Base-by-base conservation (phyloP, 1,140 invertebrate species). In the Druon quercuslanigerum region DNA sequence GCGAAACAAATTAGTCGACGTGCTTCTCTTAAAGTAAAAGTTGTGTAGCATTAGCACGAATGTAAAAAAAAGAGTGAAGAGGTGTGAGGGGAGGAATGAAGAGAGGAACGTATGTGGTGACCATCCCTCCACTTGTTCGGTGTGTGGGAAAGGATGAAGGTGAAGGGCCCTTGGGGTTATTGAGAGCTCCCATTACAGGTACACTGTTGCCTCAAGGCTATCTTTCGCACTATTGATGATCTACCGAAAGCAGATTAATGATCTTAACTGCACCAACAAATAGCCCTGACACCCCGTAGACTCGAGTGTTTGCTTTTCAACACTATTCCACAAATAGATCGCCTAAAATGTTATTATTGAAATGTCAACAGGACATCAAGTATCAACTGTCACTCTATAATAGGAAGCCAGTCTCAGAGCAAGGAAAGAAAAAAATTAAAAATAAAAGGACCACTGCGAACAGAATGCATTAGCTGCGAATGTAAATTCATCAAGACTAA, bases 181-280 rank as follows among this genome's bases (percentile, higher is more conserved):
- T 90, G 89, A 91, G 89, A 87, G 88, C 88, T 90, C 82, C 88
- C 89, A 91, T 91, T 91, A 91, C 86, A 82, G 86, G 85, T 90
- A 91, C 90, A 91, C 84, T 84, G 85, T 85, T 80, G 83, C 84
- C 81, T 80, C 86, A 80, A 73, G 79, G 84, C 87, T 90, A 90
- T 91, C 89, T 91, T 90, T 89, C 83, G 87, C 88, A 81, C 90
- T 90, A 90, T 91, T 90, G 89, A 91, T 91, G 90, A 90, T 90
- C 86, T 85, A 88, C 85, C 83, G 84, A 85, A 88, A 86, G 84
- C 87, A 86, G 87, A 91, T 90, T 90, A 91, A 91, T 91, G 89
- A 87, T 85, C 86, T 83, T 79, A 84, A 84, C 84, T 84, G 76
- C 72, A 78, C 73, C 85, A 89, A 90, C 88, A 89, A 90, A 90